Conservation (phyloP, 2,113 vertebrate species). For the Sinocyclocheilus grahami region DNA sequence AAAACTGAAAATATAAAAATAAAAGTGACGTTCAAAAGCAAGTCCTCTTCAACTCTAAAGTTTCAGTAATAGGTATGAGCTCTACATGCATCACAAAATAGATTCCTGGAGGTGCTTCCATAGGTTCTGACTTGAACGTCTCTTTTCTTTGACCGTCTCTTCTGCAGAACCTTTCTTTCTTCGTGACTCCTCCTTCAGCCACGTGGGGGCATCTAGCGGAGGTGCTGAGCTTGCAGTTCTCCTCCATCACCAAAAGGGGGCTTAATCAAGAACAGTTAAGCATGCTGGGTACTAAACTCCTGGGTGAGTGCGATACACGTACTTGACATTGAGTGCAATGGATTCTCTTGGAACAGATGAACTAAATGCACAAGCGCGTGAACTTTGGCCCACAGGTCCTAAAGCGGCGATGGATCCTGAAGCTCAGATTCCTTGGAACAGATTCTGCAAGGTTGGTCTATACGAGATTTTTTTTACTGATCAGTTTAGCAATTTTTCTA, state of each 20-base stretch:
- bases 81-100: too few species aligned
- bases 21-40: background rate
- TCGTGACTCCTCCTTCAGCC: conserved; percentile 81
- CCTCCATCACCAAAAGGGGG: conserved; percentile 86
- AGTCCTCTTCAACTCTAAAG: background rate
- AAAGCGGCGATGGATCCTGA: conserved; percentile 77
- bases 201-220: conserved; percentile 83
- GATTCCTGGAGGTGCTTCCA: too few species aligned
- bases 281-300: conserved; percentile 71
- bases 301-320: conserved; percentile 54
- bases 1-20: background rate
- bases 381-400: conserved; percentile 73
- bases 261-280: conserved; percentile 82
- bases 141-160: background rate
- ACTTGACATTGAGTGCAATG: too few species aligned
- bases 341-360: background rate
- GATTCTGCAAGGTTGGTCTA: conserved; percentile 91
- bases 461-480: background rate
- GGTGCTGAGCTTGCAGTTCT: conserved; percentile 89
- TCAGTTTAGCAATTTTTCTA: too few species aligned
- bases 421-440: conserved; percentile 89
- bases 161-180: conserved; percentile 84
- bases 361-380: background rate
- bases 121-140: background rate
- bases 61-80: too few species aligned